A percentile compares a stretch with the other conserved stretches of the same genome.
phyloP scores from a whole-genome alignment of 2,113 vertebrate genomes.

The Orientallactaga bullata region DNA sequence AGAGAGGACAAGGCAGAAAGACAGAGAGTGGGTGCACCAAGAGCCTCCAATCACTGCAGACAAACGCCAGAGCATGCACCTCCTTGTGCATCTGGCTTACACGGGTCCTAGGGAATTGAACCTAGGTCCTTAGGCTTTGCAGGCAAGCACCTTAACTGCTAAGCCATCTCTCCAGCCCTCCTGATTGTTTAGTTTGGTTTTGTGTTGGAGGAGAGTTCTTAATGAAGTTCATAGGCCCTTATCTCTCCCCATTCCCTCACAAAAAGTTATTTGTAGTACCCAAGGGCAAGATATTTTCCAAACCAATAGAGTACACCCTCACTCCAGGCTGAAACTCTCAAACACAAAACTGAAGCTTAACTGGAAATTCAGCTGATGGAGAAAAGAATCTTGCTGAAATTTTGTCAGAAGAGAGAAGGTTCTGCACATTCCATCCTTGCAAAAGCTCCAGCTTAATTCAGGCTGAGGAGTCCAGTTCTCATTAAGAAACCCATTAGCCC shows the following conservation, averaged over 20 bases:
- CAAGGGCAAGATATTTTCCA: neutral
- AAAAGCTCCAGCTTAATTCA: constrained; percentile 1
- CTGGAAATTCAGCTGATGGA: neutral
- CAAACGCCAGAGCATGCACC: too few species aligned
- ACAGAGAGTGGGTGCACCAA: too few species aligned
- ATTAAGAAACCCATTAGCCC: constrained; percentile 19
- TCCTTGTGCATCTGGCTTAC: too few species aligned
- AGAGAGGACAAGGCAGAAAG: too few species aligned
- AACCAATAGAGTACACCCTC: neutral
- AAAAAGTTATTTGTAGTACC: neutral
- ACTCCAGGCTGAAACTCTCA: neutral
- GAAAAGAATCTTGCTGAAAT: neutral
- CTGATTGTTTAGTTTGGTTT: constrained; percentile 25
- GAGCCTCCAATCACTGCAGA: too few species aligned
- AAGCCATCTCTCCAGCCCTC: too few species aligned
- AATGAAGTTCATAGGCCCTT: neutral
- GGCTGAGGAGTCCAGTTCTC: constrained; percentile 2
- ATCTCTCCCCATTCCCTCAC: neutral
- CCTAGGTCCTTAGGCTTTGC: too few species aligned
- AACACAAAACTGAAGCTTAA: neutral
- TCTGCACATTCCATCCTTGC: neutral
- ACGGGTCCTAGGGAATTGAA: too few species aligned
- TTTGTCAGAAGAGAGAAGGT: neutral
- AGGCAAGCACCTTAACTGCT: too few species aligned
- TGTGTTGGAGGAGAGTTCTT: constrained; percentile 26